phyloP scores from a whole-genome alignment of 2,113 vertebrate species.

The Calidris pygmaea region DNA sequence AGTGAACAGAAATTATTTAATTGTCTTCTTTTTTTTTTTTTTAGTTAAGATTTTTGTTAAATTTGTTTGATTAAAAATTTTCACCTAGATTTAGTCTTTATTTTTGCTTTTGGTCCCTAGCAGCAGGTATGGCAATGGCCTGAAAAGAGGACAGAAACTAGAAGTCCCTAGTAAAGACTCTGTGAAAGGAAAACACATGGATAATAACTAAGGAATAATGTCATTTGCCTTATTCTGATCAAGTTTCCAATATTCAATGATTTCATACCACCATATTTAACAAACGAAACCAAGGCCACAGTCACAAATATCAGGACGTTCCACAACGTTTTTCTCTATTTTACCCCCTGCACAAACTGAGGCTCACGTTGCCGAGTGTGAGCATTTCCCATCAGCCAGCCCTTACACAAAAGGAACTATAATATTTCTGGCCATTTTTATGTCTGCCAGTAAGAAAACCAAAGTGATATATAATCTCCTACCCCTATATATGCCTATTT shows the following conservation, averaged over 20 bases:
- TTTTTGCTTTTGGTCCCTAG: neutral
- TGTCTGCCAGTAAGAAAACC: neutral
- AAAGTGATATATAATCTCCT: neutral
- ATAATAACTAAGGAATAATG: neutral
- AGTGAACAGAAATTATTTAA: neutral
- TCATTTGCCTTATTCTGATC: neutral
- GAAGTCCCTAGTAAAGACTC: neutral
- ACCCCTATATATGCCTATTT: neutral
- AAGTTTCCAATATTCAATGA: neutral
- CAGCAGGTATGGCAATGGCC: neutral
- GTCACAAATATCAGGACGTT: neutral
- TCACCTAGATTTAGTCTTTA: neutral
- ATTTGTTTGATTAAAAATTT: neutral
- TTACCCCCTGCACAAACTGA: neutral
- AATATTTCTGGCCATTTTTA: neutral
- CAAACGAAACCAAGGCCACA: neutral
- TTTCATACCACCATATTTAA: neutral
- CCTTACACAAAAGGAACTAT: neutral
- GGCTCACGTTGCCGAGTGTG: fast-evolving
- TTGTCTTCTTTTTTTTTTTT: neutral
- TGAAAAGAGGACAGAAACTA: neutral
- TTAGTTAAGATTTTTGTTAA: neutral
- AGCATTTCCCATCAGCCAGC: neutral
- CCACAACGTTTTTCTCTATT: neutral
- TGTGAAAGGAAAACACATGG: neutral